These are phyloP conservation scores for Drosophila chauvacae DNA, from an alignment of 1,140 invertebrate genomes.

Conservation along the genomic window DNA sequence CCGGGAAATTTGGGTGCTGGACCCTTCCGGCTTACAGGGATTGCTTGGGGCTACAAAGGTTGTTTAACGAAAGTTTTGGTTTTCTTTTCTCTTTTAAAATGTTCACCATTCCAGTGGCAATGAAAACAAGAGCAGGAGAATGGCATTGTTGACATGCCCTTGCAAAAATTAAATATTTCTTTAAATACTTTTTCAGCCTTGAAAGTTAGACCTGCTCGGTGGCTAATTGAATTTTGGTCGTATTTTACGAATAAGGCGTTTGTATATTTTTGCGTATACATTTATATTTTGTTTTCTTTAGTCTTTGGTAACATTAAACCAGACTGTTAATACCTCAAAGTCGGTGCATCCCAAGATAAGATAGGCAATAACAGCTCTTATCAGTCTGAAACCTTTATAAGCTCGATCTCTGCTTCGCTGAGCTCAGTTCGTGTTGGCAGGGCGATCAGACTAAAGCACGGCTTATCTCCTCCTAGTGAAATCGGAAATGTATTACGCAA, in stretches of 20 bases:
- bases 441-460: not conserved
- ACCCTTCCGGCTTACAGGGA: not conserved
- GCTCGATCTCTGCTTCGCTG: not conserved
- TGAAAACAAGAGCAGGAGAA: slow-evolving; percentile 2
- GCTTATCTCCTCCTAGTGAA: not conserved
- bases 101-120: slow-evolving; percentile 2
- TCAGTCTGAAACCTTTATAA: not conserved
- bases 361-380: not conserved
- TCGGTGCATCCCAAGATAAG: not conserved
- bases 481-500: slow-evolving; percentile 1
- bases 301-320: not conserved
- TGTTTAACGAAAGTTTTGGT: not conserved
- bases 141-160: slow-evolving; percentile 1
- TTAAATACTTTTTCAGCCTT: not conserved
- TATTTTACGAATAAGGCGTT: not conserved
- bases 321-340: not conserved
- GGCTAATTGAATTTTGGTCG: too few relatives aligned
- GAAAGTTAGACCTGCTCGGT: not conserved
- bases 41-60: slow-evolving; percentile 1
- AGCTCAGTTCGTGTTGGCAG: not conserved
- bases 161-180: slow-evolving; percentile 2
- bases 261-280: not conserved
- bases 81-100: not conserved
- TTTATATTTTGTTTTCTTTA: not conserved
- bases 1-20: not conserved